phyloP scores from a whole-genome alignment of 2,797 vertebrate species.

The Thalassophryne amazonica region DNA sequence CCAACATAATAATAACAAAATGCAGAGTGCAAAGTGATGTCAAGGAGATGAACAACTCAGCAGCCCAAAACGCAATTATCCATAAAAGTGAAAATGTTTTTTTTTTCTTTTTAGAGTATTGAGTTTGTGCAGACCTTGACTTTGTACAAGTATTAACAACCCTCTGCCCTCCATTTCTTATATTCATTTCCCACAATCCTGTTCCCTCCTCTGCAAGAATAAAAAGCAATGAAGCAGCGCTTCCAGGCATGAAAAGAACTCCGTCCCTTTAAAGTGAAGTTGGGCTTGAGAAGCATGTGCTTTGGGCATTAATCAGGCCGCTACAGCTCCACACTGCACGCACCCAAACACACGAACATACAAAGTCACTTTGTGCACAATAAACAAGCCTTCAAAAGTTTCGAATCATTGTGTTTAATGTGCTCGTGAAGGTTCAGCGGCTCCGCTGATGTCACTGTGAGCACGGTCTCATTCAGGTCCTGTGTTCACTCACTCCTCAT shows the following conservation, averaged over 20 bases:
- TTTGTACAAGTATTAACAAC: slow-evolving; percentile 38
- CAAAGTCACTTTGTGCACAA: slow-evolving; percentile 11
- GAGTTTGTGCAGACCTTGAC: slow-evolving; percentile 25
- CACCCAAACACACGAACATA: slow-evolving; percentile 27
- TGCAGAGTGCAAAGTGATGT: slow-evolving; percentile 14
- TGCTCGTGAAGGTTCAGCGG: background rate
- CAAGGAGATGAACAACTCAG: slow-evolving; percentile 25
- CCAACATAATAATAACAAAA: background rate
- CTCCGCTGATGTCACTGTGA: background rate
- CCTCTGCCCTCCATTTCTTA: slow-evolving; percentile 16
- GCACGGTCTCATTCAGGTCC: background rate
- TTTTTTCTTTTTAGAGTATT: slow-evolving; percentile 18
- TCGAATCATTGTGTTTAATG: no score
- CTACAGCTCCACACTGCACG: slow-evolving; percentile 21
- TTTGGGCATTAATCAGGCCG: slow-evolving; percentile 57
- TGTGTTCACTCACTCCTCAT: slow-evolving; percentile 12
- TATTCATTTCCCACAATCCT: slow-evolving; percentile 10
- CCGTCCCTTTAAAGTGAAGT: slow-evolving; percentile 39
- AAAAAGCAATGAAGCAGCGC: slow-evolving; percentile 14
- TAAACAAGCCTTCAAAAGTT: no score
- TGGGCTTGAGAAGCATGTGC: slow-evolving; percentile 50
- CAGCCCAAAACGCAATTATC: slow-evolving; percentile 35
- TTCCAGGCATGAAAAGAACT: slow-evolving; percentile 27
- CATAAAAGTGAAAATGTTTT: slow-evolving; percentile 24
- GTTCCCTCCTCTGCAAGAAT: background rate